Evolutionary conservation across 2,797 vertebrate genomes (phyloP).

Genomic region (Rhynchotus rufescens): DNA sequence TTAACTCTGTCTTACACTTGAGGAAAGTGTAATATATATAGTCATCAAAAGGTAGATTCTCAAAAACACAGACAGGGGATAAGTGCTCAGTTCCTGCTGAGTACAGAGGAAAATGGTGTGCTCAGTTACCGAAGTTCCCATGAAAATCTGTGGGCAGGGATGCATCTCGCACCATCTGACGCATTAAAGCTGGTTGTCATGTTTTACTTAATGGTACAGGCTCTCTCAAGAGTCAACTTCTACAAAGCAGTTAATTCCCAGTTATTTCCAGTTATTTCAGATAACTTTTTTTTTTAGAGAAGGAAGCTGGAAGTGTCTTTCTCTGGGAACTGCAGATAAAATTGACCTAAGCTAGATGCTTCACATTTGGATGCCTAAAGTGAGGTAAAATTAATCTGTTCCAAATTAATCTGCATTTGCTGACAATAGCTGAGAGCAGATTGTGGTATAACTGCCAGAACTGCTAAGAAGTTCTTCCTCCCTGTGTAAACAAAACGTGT

Average conservation of each 20-base stretch:
- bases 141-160: not conserved
- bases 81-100: not conserved
- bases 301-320: not conserved
- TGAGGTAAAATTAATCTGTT: not conserved
- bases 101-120: not conserved
- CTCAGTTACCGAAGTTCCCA: not conserved
- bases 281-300: not conserved
- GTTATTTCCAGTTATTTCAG: not conserved
- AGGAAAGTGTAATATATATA: accelerated
- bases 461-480: not conserved
- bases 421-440: slow-evolving; percentile 14
- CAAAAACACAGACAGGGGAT: not conserved
- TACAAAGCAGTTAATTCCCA: not conserved
- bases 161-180: not conserved
- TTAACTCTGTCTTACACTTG: accelerated
- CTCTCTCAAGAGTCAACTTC: not conserved
- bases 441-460: not conserved
- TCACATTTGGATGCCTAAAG: not conserved
- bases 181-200: not conserved
- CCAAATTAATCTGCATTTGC: not conserved
- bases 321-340: not conserved
- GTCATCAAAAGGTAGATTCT: not conserved
- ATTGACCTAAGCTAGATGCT: slow-evolving; percentile 1
- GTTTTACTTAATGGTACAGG: not conserved
- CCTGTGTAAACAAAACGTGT: not conserved